Base-by-base conservation (phyloP, 2,113 vertebrate genomes). In the Scomber japonicus region DNA sequence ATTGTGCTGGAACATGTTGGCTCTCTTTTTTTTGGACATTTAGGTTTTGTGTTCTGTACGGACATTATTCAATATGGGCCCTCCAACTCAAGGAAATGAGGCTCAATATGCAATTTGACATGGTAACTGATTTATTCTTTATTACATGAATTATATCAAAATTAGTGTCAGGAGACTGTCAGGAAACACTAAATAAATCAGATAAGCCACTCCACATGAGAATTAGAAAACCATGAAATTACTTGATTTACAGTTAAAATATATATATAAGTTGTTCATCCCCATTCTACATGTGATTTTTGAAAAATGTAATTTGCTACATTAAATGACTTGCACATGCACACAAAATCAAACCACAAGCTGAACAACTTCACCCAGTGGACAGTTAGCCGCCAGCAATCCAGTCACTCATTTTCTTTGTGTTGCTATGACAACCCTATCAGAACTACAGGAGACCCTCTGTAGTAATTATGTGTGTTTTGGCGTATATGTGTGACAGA, bases 351-450 rank as follows among this genome's bases (percentile, higher is more conserved):
- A 11, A 50, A 44, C 11, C 15, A 61, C 46, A 70, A 60, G 11
- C 17, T 57, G 46, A 76, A 15, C 48, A 69, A 44, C 17, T 54
- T 61, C 60, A 30, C 27, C 48, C 48, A 57, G 17, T 14, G 19
- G 31, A 31, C 59, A 17, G 49, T 57, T 45, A 17, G 16, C 59
- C 21, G 10, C 75, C 68, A 71, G 50, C 2, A 15, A 24, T 53
- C 61, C 60, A 68, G 64, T 75, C 81, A 64, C 46, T 83, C 51
- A 73, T 72, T 75, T 51, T 46, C 46, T 75, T 76, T 80, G 46
- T 66, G 80, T 88, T 84, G 54, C 87, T 60, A 87, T 86, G 81
- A 69, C 68, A 78, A 84, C 85, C 35, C 7, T 15, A 81, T 79
- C 63, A 7, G 68, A 62, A 65, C 17, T 73, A 65, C 64, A 55